Evolutionary conservation across 2,888 invertebrate genomes (phyloP), one percentile per base, ranked within the genome.

Genomic region (Operophtera brumata): DNA sequence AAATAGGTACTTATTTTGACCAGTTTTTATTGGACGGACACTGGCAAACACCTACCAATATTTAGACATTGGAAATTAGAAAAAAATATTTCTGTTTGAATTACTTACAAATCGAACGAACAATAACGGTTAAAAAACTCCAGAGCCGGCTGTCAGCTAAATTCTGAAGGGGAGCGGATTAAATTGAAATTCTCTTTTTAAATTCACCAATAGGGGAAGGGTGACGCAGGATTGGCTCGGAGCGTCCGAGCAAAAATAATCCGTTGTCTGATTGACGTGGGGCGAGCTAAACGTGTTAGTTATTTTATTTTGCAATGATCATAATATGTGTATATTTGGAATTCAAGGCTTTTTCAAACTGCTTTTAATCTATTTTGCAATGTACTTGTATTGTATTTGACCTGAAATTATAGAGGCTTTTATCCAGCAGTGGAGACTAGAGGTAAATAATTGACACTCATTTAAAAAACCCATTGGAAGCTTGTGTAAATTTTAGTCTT

Each of bases 141-240:
- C 25, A 72, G 64, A 67, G 69, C 73, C 75, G 76, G 71, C 77
- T 78, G 83, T 77, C 82, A 73, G 77, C 67, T 77, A 73, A 70
- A 73, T 75, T 73, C 70, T 39, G 73, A 82, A 81, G 85, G 87
- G 86, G 87, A 88, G 78, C 77, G 74, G 79, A 84, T 87, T 82
- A 84, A 86, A 86, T 85, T 84, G 79, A 81, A 88, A 85, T 88
- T 84, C 85, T 82, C 81, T 86, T 86, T 89, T 86, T 77, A 84
- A 86, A 88, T 86, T 85, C 84, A 84, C 88, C 87, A 86, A 88
- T 86, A 78, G 80, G 85, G 82, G 83, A 85, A 78, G 85, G 84
- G 84, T 78, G 77, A 66, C 70, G 69, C 73, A 65, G 83, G 86
- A 88, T 89, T 88, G 89, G 89, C 76, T 78, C 76, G 59, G 75